phyloP scores from a whole-genome alignment of 2,113 vertebrate genomes.

The Carassius auratus region DNA sequence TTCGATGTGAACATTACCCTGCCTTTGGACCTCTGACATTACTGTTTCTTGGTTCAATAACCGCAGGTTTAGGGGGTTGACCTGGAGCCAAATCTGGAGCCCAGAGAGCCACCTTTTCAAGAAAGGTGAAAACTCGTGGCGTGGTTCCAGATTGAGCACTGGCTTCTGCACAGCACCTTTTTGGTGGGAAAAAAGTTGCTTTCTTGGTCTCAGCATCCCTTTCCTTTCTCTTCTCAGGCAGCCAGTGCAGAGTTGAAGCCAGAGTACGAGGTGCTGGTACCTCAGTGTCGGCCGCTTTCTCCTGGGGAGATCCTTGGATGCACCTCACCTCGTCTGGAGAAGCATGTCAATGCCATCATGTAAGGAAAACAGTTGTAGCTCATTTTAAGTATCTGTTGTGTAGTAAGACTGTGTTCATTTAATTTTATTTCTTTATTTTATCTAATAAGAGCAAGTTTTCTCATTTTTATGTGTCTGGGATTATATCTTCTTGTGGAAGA shows the following conservation, averaged over 20 bases:
- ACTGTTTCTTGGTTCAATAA: not conserved
- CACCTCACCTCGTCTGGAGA: conserved; percentile 84
- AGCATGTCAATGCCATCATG: conserved; percentile 85
- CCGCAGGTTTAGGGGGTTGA: not conserved
- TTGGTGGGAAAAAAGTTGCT: not conserved
- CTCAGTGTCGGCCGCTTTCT: conserved; percentile 96
- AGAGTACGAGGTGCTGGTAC: conserved; percentile 85
- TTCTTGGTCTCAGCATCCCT: not conserved
- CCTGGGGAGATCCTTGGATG: conserved; percentile 96
- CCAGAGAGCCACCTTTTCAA: not conserved
- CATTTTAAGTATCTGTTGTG: not conserved
- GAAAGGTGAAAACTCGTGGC: not conserved
- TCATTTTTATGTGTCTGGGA: too few relatives aligned
- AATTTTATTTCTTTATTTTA: too few relatives aligned
- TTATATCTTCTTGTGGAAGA: too few relatives aligned
- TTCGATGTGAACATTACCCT: not conserved
- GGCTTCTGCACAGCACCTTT: not conserved
- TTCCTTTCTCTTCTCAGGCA: conserved; percentile 61
- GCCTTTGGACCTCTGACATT: not conserved
- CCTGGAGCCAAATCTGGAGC: not conserved
- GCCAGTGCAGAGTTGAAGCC: conserved; percentile 78
- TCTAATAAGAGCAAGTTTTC: too few relatives aligned
- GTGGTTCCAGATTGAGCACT: not conserved
- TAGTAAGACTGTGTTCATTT: not conserved
- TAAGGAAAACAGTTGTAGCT: conserved; percentile 72